phyloP scores from a whole-genome alignment of 2,113 vertebrate genomes.

The Gambusia holbrooki region DNA sequence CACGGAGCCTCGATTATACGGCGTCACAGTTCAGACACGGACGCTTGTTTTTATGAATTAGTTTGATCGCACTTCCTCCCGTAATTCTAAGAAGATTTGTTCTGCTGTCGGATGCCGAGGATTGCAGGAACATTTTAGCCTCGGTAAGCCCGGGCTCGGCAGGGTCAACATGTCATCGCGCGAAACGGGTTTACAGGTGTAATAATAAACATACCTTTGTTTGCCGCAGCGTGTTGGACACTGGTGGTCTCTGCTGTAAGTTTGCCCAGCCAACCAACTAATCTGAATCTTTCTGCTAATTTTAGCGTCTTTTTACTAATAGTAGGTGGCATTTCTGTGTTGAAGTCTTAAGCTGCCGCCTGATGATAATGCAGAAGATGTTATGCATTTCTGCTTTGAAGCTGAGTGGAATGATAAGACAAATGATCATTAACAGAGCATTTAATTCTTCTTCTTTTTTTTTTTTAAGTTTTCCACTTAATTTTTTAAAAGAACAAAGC shows the following conservation, averaged over 20 bases:
- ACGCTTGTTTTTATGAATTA: not conserved
- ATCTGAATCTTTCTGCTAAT: conserved; percentile 12
- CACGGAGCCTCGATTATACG: conserved; percentile 16
- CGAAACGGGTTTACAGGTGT: not conserved
- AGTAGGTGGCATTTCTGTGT: conserved; percentile 27
- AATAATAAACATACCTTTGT: not conserved
- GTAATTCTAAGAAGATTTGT: conserved; percentile 13
- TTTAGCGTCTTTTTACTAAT: conserved; percentile 40
- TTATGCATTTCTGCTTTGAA: not conserved
- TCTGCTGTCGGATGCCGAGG: not conserved
- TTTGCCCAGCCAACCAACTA: conserved; percentile 2
- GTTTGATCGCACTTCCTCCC: conserved; percentile 3
- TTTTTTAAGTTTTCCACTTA: not conserved
- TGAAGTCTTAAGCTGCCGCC: conserved; percentile 34
- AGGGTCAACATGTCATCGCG: not conserved
- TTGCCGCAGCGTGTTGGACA: conserved; percentile 4
- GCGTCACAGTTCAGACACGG: not conserved
- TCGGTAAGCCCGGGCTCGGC: not conserved
- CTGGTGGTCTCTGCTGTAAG: conserved; percentile 2
- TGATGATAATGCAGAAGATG: conserved; percentile 8
- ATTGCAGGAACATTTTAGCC: not conserved
- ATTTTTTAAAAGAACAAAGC: not conserved
- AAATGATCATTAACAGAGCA: not conserved
- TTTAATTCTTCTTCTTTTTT: not conserved
- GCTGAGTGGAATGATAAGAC: not conserved